Evolutionary conservation across 2,888 invertebrate species (phyloP).

Genomic region (Eulithis prunata): DNA sequence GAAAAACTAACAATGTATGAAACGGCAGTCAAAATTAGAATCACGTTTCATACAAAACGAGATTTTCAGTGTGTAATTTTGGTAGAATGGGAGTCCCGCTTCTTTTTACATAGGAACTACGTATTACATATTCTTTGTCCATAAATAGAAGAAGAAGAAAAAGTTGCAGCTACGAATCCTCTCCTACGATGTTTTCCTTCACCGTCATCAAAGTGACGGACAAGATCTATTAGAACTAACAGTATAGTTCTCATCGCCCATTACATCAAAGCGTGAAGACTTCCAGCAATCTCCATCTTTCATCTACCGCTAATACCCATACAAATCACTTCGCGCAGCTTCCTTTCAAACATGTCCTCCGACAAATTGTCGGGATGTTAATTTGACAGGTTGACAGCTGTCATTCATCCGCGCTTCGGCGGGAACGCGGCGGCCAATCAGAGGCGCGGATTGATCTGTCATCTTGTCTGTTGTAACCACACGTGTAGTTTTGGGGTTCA

Average conservation of each 20-base stretch:
- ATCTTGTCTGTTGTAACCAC: background rate
- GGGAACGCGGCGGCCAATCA: slow-evolving; percentile 71
- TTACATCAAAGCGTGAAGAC: background rate
- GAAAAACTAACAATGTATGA: too few relatives aligned
- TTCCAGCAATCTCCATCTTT: slow-evolving; percentile 20
- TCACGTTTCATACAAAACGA: too few relatives aligned
- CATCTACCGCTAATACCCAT: slow-evolving; percentile 28
- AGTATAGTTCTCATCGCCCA: background rate
- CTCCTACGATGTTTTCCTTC: too few relatives aligned
- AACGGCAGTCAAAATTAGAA: too few relatives aligned
- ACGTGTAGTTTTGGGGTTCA: too few relatives aligned
- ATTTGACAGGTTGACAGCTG: slow-evolving; percentile 64
- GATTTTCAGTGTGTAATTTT: too few relatives aligned
- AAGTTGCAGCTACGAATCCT: too few relatives aligned
- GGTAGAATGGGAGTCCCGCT: too few relatives aligned
- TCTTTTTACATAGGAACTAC: too few relatives aligned
- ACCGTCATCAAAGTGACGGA: too few relatives aligned
- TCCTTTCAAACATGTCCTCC: slow-evolving; percentile 59
- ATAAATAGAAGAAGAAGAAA: too few relatives aligned
- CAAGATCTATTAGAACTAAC: background rate
- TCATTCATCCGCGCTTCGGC: slow-evolving; percentile 63
- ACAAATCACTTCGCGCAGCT: slow-evolving; percentile 32
- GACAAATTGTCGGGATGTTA: slow-evolving; percentile 64
- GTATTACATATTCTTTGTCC: too few relatives aligned
- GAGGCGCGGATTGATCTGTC: slow-evolving; percentile 68